Conservation (phyloP, 1,140 invertebrate species). For the Eufriesea mexicana region DNA sequence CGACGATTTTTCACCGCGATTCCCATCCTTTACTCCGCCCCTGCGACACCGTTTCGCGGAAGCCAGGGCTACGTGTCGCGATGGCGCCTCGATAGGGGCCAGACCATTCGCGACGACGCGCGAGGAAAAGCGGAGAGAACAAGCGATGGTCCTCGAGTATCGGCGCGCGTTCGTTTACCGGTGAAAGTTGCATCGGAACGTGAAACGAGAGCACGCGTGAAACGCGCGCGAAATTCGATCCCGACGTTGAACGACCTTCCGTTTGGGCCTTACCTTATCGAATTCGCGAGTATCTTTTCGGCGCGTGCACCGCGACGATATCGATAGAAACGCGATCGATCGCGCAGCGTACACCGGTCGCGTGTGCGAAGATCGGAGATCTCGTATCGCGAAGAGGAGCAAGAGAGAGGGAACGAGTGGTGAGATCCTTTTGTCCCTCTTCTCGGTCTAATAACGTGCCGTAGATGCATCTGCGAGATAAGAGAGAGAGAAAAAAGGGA, state of each 20-base stretch:
- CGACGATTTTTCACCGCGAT: too few relatives aligned
- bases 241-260: not conserved
- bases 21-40: not conserved
- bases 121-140: not conserved
- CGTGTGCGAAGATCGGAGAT: too few relatives aligned
- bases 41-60: not conserved
- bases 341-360: too few relatives aligned
- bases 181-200: not conserved
- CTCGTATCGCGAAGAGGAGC: too few relatives aligned
- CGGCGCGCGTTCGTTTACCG: not conserved
- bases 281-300: conserved; percentile 2
- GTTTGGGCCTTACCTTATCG: not conserved
- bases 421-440: not conserved
- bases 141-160: too few relatives aligned
- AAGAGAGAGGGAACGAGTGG: not conserved
- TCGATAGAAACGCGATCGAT: not conserved
- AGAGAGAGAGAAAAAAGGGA: not conserved
- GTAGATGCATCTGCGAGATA: not conserved
- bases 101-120: too few relatives aligned
- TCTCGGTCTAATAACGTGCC: not conserved
- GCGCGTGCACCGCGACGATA: not conserved
- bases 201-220: conserved; percentile 14
- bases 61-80: not conserved
- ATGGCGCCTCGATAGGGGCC: not conserved
- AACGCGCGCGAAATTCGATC: conserved; percentile 21